These are phyloP conservation scores for Phodopus roborovskii DNA, from an alignment of 2,113 vertebrate genomes.

Conservation along the genomic window DNA sequence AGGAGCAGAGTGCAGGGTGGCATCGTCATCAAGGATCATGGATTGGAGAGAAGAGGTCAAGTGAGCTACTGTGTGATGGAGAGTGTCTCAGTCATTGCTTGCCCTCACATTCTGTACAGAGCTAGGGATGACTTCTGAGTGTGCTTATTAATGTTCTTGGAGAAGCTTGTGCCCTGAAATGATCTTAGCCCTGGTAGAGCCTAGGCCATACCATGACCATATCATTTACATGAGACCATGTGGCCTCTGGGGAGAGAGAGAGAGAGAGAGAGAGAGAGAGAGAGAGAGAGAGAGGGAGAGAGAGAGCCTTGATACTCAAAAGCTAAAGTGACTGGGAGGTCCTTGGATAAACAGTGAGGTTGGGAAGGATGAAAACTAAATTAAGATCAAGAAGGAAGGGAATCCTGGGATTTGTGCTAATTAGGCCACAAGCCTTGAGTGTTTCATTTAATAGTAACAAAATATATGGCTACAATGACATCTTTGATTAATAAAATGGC, in stretches of 20 bases:
- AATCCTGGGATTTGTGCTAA: background rate
- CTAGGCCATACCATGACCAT: accelerated
- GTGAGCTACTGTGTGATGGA: background rate
- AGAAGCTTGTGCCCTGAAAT: background rate
- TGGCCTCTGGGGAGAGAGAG: background rate
- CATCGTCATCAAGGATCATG: background rate
- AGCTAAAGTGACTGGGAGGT: too few relatives aligned
- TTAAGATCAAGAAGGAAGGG: background rate
- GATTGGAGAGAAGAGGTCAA: background rate
- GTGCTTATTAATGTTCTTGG: background rate
- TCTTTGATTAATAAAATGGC: background rate
- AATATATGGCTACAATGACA: background rate
- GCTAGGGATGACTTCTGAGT: background rate
- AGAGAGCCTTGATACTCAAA: accelerated
- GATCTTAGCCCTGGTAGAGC: accelerated
- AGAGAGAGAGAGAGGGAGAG: too few relatives aligned
- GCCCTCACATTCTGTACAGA: background rate
- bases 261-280: too few relatives aligned
- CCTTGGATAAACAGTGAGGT: background rate
- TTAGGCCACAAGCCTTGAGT: background rate
- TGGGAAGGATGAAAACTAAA: background rate
- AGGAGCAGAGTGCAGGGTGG: background rate
- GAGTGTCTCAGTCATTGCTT: background rate
- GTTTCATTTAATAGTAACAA: slow-evolving; percentile 25
- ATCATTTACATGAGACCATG: accelerated